Base-by-base conservation (phyloP, 2,888 invertebrate genomes). In the Steinernema carpocapsae region DNA sequence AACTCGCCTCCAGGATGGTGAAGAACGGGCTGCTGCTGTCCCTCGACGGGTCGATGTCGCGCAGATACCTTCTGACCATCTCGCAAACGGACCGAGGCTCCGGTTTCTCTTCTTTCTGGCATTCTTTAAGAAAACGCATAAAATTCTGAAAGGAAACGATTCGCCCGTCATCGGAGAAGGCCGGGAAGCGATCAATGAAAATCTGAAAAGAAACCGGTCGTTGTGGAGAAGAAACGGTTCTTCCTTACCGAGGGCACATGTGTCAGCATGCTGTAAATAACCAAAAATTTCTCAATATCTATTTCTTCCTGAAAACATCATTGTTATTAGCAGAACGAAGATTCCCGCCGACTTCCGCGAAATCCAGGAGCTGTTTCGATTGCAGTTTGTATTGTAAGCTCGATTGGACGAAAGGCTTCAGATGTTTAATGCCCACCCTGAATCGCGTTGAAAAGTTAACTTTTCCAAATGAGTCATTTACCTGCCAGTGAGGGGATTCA, bases 331-430 rank as follows among this genome's bases (percentile, higher is more conserved):
- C 12, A 51, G n/a, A 10, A 26, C 7, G 29, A n/a, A n/a, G n/a
- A n/a, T n/a, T n/a, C 32, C 1, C 29, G 37, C 12, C 71, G 71
- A 85, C 87, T 75, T 87, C 85, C 6, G 84, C 82, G 22, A 86
- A 77, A 72, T 85, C 84, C 74, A 86, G 85, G 10, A 87, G 78
- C 72, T 82, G 79, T 45, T 81, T 79, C 2, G 86, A 83, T 64
- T 78, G 79, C 3, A 86, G 82, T 78, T 87, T 87, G 80, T 77
- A 86, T 76, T 87, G 87, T 3, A 87, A 76, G 2, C 73, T 79
- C 0, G 84, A 84, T 74, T 87, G 87, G 1, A 87, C 84, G 71
- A 86, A 87, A 10, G 87, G 87, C 74, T 87, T 87, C 86, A 87
- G 84, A 72, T 86, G 83, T 72, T 85, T 84, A 48, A 86, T 78